A percentile compares a stretch with the other conserved stretches of the same genome.
These are phyloP conservation scores for Pteropus alecto DNA, from an alignment of 2,113 vertebrate species.

Conservation along the genomic window DNA sequence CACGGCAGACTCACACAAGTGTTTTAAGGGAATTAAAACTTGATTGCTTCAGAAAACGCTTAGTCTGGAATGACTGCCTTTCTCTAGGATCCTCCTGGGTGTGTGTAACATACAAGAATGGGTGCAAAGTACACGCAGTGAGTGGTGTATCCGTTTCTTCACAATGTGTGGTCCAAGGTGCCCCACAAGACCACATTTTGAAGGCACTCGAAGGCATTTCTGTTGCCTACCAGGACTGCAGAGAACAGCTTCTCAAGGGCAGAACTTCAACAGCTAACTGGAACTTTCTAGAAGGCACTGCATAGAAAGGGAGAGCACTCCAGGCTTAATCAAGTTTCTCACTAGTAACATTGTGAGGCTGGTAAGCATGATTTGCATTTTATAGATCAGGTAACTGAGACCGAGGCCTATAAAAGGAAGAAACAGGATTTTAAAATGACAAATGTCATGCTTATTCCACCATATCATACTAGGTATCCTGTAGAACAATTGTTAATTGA, in stretches of 20 bases:
- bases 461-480: background rate
- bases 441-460: background rate
- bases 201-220: background rate
- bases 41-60: conserved; percentile 21
- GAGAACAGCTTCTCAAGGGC: background rate
- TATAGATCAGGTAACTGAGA: background rate
- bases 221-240: background rate
- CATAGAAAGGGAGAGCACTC: background rate
- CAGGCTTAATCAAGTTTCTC: background rate
- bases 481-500: background rate
- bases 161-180: background rate
- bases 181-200: background rate
- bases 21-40: conserved; percentile 49
- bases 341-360: background rate
- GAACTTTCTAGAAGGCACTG: background rate
- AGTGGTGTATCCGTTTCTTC: background rate
- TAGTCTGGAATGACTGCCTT: conserved; percentile 22
- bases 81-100: background rate
- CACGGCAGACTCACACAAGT: background rate
- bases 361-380: background rate
- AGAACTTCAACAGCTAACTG: background rate
- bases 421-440: background rate
- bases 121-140: background rate
- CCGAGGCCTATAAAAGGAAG: background rate
- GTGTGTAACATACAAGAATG: background rate